Evolutionary conservation across 2,113 vertebrate genomes (phyloP).

Genomic region (Gobiocypris rarus): DNA sequence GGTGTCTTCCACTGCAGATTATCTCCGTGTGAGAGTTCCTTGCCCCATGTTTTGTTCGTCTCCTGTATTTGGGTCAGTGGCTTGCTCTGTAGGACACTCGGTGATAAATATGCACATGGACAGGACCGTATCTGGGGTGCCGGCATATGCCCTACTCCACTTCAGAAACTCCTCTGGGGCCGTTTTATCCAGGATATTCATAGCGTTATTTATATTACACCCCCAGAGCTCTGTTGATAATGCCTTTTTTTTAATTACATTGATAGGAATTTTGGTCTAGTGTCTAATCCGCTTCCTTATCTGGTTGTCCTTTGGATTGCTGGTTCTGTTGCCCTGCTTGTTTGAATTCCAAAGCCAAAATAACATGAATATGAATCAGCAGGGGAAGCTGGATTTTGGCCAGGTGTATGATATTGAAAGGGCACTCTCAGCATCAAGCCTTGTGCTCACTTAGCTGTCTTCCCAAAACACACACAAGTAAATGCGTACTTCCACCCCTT

Average conservation of each 20-base stretch:
- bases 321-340: background rate
- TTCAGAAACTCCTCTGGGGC: constrained; percentile 7
- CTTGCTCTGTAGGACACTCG: background rate
- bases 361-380: background rate
- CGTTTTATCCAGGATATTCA: constrained; percentile 4
- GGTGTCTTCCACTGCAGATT: background rate
- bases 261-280: constrained; percentile 1
- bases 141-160: constrained; percentile 36
- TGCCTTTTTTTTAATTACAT: constrained; percentile 25
- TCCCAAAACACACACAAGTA: background rate
- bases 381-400: constrained; percentile 19
- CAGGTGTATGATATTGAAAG: constrained; percentile 29
- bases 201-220: background rate
- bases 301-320: constrained; percentile 31
- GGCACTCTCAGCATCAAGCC: background rate
- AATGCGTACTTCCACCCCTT: background rate
- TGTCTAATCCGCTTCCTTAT: constrained; percentile 15
- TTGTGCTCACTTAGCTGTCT: background rate
- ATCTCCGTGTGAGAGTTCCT: constrained; percentile 15
- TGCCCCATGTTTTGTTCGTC: constrained; percentile 1
- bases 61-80: constrained; percentile 39
- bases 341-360: constrained; percentile 15
- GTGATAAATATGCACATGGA: constrained; percentile 46
- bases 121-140: constrained; percentile 23
- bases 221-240: background rate